Conservation (phyloP, 2,113 vertebrate genomes). For the Urocolius indicus region DNA sequence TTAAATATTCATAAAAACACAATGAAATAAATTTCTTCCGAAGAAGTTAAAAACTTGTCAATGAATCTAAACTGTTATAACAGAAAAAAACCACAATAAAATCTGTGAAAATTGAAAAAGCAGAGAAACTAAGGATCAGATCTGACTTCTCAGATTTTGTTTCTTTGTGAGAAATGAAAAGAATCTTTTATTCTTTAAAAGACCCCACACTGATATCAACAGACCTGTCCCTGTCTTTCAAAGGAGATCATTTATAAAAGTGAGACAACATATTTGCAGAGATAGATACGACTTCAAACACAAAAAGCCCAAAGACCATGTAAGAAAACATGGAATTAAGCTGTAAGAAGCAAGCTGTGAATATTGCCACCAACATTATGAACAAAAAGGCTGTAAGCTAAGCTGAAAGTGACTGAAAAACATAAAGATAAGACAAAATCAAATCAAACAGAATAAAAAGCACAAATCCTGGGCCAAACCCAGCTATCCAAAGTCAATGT, state of each 20-base stretch:
- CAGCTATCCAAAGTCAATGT: not conserved
- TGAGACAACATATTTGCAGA: not conserved
- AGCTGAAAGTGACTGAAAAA: not conserved
- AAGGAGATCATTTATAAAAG: not conserved
- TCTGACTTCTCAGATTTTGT: not conserved
- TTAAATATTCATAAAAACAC: not conserved
- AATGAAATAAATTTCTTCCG: not conserved
- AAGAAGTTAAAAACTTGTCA: not conserved
- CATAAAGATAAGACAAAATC: not conserved
- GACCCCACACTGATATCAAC: not conserved
- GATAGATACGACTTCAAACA: not conserved
- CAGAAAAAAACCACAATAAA: not conserved
- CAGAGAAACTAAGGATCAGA: not conserved
- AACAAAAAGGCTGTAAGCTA: not conserved
- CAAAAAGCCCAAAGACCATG: not conserved
- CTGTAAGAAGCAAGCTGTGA: not conserved
- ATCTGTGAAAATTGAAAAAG: not conserved
- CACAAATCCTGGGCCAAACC: not conserved
- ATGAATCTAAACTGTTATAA: not conserved
- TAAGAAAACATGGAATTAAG: not conserved
- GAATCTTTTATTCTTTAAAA: not conserved
- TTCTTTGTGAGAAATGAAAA: not conserved
- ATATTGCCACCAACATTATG: not conserved
- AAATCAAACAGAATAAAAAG: not conserved
- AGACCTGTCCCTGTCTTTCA: not conserved